Percentiles rank a stretch among this genome's conserved stretches.
Evolutionary conservation across 2,888 invertebrate species (phyloP).

Genomic region (Torymus tubicola): DNA sequence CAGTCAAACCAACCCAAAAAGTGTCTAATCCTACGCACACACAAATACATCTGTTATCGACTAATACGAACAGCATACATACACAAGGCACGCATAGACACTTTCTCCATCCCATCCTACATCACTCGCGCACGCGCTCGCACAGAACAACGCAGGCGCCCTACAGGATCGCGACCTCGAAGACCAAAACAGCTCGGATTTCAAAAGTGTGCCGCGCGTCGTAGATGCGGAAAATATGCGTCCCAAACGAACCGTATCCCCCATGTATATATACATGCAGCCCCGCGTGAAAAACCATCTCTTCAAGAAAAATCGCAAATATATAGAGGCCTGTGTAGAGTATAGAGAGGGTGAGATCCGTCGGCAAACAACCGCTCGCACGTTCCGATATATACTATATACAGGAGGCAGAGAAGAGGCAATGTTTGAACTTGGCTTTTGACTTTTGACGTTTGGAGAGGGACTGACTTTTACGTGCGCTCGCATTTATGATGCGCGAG

Average conservation of each 20-base stretch:
- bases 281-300: too few species aligned
- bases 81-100: not conserved
- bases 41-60: constrained; percentile 21
- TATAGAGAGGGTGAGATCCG: constrained; percentile 11
- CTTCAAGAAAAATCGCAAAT: too few species aligned
- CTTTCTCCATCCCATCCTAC: too few species aligned
- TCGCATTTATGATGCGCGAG: not conserved
- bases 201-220: too few species aligned
- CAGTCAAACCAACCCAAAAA: not conserved
- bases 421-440: not conserved
- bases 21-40: not conserved
- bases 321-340: too few species aligned
- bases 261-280: too few species aligned
- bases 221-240: too few species aligned
- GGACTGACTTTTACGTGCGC: not conserved
- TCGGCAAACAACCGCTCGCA: constrained; percentile 43
- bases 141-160: too few species aligned
- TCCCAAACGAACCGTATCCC: too few species aligned
- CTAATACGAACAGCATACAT: constrained; percentile 24
- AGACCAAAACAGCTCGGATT: too few species aligned
- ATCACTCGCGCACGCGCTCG: too few species aligned
- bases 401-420: not conserved
- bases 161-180: too few species aligned
- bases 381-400: constrained; percentile 20
- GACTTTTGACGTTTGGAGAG: not conserved